Base-by-base conservation (phyloP, 2,888 invertebrate species). In the Acanthacorydalis orientalis region DNA sequence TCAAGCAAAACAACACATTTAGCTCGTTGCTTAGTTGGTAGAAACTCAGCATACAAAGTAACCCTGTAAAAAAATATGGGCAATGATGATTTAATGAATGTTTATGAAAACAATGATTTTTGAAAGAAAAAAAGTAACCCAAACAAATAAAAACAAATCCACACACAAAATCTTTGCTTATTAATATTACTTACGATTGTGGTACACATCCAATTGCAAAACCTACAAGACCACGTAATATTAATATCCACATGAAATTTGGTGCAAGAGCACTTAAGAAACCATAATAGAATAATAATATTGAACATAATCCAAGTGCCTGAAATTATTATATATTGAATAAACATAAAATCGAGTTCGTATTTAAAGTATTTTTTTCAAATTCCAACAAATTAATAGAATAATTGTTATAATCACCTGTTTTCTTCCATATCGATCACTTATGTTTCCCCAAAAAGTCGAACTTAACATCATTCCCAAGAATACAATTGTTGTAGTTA, bases 401-500 rank as follows among this genome's bases (percentile, higher is more conserved):
- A 6, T 4, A 12, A 15, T 16, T 31, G 47, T 44, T 37, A 32
- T 34, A 34, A 50, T 71, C 66, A 85, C 85, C 60, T 79, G 81
- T 72, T 88, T 88, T 52, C 92, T 73, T 37, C 93, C 92, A 67
- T 90, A 92, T 62, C 86, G 77, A 64, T 95, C 93, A 67, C 91
- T 92, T 47, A 96, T 72, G 60, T 89, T 90, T 14, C 90, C 92
- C 95, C 95, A 96, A 67, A 93, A 86, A 51, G 92, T 87, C 1
- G 92, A 90, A 57, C 92, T 92, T 33, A 92, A 67, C 93, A 96
- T 93, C 95, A 96, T 96, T 48, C 95, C 95, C 57, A 88, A 69
- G 63, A 95, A 95, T 2, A 93, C 93, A 50, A 92, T 82, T 50
- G 92, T 93, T 44, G 95, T 95, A 10, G 92, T 86, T 32, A 91